These are phyloP conservation scores for Oryzias woworae DNA, from an alignment of 2,113 vertebrate genomes.

Conservation along the genomic window DNA sequence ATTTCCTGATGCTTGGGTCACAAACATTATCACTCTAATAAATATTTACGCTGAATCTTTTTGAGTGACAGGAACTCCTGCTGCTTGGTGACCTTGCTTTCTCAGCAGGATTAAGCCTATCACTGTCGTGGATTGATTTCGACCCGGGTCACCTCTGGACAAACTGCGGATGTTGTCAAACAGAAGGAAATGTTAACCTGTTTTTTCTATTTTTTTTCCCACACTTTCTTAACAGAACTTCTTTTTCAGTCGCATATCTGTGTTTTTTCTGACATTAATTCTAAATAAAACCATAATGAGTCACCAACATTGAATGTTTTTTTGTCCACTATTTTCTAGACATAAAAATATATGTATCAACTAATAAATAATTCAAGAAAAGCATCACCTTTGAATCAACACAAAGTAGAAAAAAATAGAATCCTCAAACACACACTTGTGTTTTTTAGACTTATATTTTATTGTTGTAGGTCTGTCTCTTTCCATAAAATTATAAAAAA, in stretches of 20 bases:
- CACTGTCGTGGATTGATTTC: constrained; percentile 61
- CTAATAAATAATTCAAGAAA: not conserved
- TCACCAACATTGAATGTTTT: constrained; percentile 8
- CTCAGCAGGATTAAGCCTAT: constrained; percentile 54
- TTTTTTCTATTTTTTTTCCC: constrained; percentile 12
- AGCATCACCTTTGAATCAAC: too few relatives aligned
- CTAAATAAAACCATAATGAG: constrained; percentile 51
- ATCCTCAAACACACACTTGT: too few relatives aligned
- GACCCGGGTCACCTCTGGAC: constrained; percentile 24
- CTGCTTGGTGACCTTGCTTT: constrained; percentile 55
- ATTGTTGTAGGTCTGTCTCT: too few relatives aligned
- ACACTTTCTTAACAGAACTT: constrained; percentile 27
- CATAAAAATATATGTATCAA: not conserved
- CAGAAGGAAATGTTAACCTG: constrained; percentile 3
- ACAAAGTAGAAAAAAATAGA: too few relatives aligned
- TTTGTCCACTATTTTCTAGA: not conserved
- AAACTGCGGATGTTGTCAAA: constrained; percentile 26
- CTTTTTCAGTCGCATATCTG: constrained; percentile 39
- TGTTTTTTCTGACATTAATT: constrained; percentile 62
- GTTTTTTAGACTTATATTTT: too few relatives aligned
- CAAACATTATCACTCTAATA: constrained; percentile 66
- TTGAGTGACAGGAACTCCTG: constrained; percentile 73
- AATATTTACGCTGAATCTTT: constrained; percentile 50
- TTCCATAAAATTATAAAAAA: too few relatives aligned
- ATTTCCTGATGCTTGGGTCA: constrained; percentile 26